Evolutionary conservation across 2,113 vertebrate species (phyloP).

Genomic region (Phalacrocorax brasilianus): DNA sequence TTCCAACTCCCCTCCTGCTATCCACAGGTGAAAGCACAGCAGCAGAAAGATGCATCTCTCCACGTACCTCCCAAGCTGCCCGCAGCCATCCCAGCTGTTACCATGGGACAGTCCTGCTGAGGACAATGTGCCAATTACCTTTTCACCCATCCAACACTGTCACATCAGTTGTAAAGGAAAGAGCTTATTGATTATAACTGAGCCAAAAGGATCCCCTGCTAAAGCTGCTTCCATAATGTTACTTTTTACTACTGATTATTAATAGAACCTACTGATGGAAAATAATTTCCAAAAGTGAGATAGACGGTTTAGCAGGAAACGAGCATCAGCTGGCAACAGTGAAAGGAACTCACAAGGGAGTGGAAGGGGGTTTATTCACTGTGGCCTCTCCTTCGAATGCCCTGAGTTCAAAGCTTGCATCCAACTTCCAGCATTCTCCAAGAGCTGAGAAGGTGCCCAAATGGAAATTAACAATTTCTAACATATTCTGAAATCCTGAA

Average conservation of each 20-base stretch:
- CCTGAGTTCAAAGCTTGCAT: background rate
- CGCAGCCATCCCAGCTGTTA: fast-evolving
- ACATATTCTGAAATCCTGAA: background rate
- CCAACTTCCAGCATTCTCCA: background rate
- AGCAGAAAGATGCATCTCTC: background rate
- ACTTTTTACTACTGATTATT: background rate
- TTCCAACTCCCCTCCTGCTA: background rate
- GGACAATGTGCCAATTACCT: background rate
- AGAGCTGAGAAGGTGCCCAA: background rate
- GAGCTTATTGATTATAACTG: background rate
- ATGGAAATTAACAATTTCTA: background rate
- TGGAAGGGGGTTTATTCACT: background rate
- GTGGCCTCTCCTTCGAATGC: background rate
- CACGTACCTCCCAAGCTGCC: background rate
- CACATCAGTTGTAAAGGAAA: background rate
- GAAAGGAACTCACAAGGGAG: background rate
- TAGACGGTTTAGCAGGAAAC: background rate
- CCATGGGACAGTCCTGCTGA: background rate
- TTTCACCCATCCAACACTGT: background rate
- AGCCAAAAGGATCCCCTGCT: background rate
- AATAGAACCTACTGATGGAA: background rate
- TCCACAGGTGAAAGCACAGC: background rate
- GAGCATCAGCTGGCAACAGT: background rate
- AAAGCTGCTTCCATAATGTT: background rate
- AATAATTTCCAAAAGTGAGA: background rate